A percentile compares a stretch with the other conserved stretches of the same genome.
These are phyloP conservation scores for Limnothrissa miodon DNA, from an alignment of 2,113 vertebrate species.

Conservation along the genomic window DNA sequence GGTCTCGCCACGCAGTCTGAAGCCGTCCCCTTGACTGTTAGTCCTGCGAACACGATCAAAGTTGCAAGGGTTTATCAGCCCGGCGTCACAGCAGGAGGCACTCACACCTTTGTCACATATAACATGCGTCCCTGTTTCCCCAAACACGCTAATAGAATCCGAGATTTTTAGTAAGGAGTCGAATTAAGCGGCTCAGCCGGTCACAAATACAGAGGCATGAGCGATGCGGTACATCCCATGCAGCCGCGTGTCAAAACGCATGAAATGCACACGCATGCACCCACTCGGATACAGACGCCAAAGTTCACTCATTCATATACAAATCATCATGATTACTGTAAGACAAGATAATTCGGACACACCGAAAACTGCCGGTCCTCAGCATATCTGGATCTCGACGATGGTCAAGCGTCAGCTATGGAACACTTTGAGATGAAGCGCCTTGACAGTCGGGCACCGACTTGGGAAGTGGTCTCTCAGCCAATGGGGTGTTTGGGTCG, in stretches of 20 bases:
- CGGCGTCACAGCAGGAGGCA: neutral
- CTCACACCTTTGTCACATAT: neutral
- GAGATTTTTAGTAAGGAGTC: neutral
- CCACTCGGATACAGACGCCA: neutral
- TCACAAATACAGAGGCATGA: neutral
- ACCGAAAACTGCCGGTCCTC: conserved; percentile 68
- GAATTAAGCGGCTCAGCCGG: neutral
- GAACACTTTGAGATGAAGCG: conserved; percentile 55
- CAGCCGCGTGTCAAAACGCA: neutral
- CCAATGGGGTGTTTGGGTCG: conserved; percentile 71
- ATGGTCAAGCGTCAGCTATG: conserved; percentile 47
- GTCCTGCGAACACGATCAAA: conserved; percentile 63
- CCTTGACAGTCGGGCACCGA: conserved; percentile 54
- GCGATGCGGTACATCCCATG: conserved; percentile 10
- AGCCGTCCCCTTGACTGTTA: conserved; percentile 63
- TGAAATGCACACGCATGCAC: neutral
- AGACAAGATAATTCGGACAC: conserved; percentile 41
- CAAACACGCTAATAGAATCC: neutral
- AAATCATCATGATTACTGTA: neutral
- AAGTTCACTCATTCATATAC: neutral
- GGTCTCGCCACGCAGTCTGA: conserved; percentile 63
- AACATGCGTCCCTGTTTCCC: neutral
- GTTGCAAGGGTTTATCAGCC: conserved; percentile 47
- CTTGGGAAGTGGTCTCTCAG: conserved; percentile 67
- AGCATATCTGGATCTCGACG: conserved; percentile 59